Evolutionary conservation across 2,797 vertebrate species (phyloP).

Genomic region (Cynodonichthys magdalenae): DNA sequence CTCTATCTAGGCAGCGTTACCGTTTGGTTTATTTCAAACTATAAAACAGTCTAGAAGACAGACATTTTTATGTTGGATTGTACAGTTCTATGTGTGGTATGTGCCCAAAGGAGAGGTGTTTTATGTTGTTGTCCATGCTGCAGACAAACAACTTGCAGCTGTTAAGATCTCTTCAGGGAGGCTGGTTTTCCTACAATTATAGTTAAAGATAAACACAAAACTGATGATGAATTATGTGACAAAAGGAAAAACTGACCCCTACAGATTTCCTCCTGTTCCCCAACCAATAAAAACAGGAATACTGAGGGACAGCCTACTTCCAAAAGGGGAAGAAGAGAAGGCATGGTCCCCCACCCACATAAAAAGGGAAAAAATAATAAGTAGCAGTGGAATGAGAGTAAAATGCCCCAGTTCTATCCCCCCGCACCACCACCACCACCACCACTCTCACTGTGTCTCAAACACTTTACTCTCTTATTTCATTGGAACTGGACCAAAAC

Average conservation of each 20-base stretch:
- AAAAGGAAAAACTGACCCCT: constrained; percentile 40
- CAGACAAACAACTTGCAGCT: constrained; percentile 40
- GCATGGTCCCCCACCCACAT: not conserved
- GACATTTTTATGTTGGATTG: not conserved
- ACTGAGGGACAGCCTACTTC: constrained; percentile 33
- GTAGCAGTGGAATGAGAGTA: constrained; percentile 18
- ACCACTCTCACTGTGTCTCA: too few species aligned
- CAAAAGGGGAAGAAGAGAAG: constrained; percentile 18
- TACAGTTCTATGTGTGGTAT: not conserved
- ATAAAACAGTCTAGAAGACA: constrained; percentile 6
- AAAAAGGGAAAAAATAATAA: constrained; percentile 7
- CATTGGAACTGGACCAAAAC: constrained; percentile 38
- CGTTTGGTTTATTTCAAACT: constrained; percentile 3
- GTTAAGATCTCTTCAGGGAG: constrained; percentile 28
- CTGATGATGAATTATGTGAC: constrained; percentile 54
- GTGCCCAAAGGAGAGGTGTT: too few species aligned
- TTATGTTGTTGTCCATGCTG: constrained; percentile 5
- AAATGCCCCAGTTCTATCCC: constrained; percentile 12
- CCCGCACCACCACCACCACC: too few species aligned
- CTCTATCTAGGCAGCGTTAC: not conserved
- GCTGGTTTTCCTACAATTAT: constrained; percentile 7
- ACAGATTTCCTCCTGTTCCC: constrained; percentile 42
- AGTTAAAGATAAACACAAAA: not conserved
- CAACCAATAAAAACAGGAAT: constrained; percentile 16
- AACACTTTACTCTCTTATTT: constrained; percentile 31